phyloP scores from a whole-genome alignment of 2,888 invertebrate genomes.

The Choristoneura rosaceana region DNA sequence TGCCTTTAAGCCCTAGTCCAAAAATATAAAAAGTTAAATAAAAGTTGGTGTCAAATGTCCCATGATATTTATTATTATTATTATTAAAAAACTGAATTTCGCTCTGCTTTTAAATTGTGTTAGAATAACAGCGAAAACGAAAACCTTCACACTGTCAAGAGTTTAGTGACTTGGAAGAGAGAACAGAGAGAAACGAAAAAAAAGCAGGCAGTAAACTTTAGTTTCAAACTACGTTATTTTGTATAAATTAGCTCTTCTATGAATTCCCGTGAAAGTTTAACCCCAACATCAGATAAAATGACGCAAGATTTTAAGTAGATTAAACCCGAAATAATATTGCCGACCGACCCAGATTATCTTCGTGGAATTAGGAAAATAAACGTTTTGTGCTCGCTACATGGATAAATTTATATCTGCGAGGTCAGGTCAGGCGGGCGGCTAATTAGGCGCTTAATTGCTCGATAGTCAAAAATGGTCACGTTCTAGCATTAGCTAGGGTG shows the following conservation, averaged over 20 bases:
- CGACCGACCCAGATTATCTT: conserved; percentile 35
- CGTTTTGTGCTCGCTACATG: conserved; percentile 54
- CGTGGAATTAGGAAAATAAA: conserved; percentile 61
- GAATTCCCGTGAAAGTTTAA: conserved; percentile 25
- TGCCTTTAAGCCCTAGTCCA: no score
- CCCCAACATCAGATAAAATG: conserved; percentile 26
- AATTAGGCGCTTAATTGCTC: conserved; percentile 21
- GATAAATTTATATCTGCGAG: conserved; percentile 56
- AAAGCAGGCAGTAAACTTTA: background rate
- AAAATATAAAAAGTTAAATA: no score
- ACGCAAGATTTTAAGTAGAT: conserved; percentile 30
- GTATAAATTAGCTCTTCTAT: conserved; percentile 19
- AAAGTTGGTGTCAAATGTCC: no score
- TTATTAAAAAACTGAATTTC: no score
- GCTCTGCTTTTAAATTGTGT: no score
- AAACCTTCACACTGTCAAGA: background rate
- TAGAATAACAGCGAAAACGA: background rate
- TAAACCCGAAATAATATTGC: conserved; percentile 33
- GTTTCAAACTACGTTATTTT: conserved; percentile 13
- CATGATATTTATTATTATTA: no score
- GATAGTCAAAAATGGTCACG: conserved; percentile 24
- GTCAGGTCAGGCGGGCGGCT: conserved; percentile 42
- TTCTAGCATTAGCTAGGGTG: background rate
- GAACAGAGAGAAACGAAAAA: background rate
- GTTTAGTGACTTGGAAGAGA: no score